Conservation (phyloP, 1,140 invertebrate species). For the Andricus grossulariae region DNA sequence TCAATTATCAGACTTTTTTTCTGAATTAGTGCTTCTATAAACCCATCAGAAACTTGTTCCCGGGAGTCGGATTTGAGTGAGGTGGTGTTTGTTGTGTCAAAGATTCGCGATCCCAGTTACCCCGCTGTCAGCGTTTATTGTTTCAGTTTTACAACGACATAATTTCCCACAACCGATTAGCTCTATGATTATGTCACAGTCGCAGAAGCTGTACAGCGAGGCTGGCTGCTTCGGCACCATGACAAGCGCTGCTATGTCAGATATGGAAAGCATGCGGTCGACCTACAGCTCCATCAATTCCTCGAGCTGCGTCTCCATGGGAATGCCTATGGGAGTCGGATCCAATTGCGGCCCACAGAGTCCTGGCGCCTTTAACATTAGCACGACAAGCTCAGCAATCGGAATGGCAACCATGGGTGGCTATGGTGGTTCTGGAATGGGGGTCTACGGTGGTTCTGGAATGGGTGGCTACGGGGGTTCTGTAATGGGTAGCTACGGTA, state of each 20-base stretch:
- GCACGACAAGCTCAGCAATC: constrained; percentile 85
- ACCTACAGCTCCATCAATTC: constrained; percentile 86
- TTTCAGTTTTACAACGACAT: too few relatives aligned
- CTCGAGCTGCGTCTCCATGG: constrained; percentile 80
- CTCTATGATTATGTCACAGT: constrained; percentile 75
- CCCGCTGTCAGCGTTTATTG: too few relatives aligned
- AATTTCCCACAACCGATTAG: constrained; percentile 33
- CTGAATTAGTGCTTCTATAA: constrained; percentile 4
- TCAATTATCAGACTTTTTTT: too few relatives aligned
- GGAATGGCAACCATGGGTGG: constrained; percentile 78
- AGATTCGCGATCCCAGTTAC: too few relatives aligned
- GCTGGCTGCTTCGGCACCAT: constrained; percentile 67
- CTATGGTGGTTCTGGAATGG: too few relatives aligned
- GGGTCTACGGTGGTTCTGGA: constrained; percentile 77
- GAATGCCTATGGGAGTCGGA: constrained; percentile 72
- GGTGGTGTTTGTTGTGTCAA: constrained; percentile 6
- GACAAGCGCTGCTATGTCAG: constrained; percentile 61
- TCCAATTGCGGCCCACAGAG: constrained; percentile 82
- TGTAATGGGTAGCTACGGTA: too few relatives aligned
- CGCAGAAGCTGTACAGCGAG: constrained; percentile 77
- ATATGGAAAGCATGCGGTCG: constrained; percentile 82
- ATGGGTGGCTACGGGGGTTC: too few relatives aligned
- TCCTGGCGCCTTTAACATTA: constrained; percentile 81
- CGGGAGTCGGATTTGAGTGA: background rate
- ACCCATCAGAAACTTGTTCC: background rate